Evolutionary conservation across 2,888 invertebrate species (phyloP).

Genomic region (Melanostoma mellinum): DNA sequence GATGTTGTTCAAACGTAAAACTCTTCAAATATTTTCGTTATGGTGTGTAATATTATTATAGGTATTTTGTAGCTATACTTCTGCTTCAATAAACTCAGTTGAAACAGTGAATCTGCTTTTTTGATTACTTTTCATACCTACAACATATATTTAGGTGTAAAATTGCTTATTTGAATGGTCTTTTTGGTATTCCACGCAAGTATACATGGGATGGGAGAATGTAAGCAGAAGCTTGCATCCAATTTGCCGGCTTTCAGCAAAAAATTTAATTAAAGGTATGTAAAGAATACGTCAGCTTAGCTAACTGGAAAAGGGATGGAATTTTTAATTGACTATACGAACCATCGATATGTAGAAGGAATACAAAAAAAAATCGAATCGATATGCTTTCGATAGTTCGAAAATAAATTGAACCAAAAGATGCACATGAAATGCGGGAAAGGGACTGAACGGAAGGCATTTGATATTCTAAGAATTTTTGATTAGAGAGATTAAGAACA

Average conservation of each 20-base stretch:
- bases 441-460: constrained; percentile 25
- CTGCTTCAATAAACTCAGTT: background rate
- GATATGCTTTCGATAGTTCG: constrained; percentile 18
- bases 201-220: background rate
- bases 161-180: constrained; percentile 28
- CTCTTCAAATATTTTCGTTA: constrained; percentile 3
- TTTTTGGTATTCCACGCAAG: background rate
- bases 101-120: constrained; percentile 4
- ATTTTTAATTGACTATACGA: constrained; percentile 31
- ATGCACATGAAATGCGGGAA: constrained; percentile 24
- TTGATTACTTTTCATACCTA: no score
- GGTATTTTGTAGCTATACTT: background rate
- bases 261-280: constrained; percentile 49
- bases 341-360: background rate
- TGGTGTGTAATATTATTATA: background rate
- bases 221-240: constrained; percentile 9
- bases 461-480: constrained; percentile 33
- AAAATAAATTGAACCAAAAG: constrained; percentile 2
- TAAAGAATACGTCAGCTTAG: constrained; percentile 29
- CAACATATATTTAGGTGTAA: background rate
- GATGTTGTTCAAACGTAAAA: background rate
- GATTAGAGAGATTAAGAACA: constrained; percentile 16
- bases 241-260: constrained; percentile 2
- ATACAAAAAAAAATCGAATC: constrained; percentile 4
- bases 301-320: constrained; percentile 37